Evolutionary conservation across 1,140 invertebrate genomes (phyloP).

Genomic region (Lasioglossum baleicum): DNA sequence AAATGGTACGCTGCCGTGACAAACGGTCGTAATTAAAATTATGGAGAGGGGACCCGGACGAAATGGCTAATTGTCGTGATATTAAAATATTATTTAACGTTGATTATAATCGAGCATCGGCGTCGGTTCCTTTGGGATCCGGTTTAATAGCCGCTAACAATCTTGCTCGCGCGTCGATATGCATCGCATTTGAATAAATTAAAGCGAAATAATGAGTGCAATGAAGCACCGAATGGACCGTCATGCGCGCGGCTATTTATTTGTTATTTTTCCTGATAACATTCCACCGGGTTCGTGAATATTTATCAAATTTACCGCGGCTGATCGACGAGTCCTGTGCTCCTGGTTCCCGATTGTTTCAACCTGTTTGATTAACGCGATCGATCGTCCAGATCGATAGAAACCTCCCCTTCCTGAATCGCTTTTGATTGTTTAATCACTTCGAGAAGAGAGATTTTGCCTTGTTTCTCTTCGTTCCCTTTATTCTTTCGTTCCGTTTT

Average conservation of each 20-base stretch:
- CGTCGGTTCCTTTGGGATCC: conserved; percentile 13
- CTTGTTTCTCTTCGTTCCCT: too few relatives aligned
- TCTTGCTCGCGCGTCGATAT: conserved; percentile 7
- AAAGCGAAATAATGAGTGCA: conserved; percentile 12
- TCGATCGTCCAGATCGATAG: too few relatives aligned
- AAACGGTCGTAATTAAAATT: conserved; percentile 10
- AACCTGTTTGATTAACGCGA: too few relatives aligned
- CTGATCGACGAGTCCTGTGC: too few relatives aligned
- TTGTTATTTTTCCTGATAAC: conserved; percentile 30
- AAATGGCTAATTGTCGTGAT: not conserved
- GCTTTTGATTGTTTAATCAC: too few relatives aligned
- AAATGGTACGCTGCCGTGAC: too few relatives aligned
- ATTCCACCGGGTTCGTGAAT: too few relatives aligned
- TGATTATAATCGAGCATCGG: conserved; percentile 12
- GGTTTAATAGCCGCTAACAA: conserved; percentile 15
- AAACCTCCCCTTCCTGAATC: too few relatives aligned
- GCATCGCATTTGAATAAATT: conserved; percentile 9
- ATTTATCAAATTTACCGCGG: too few relatives aligned
- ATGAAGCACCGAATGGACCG: not conserved
- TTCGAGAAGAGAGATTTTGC: too few relatives aligned
- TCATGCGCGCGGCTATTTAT: not conserved
- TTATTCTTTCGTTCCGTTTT: too few relatives aligned
- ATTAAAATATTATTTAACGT: conserved; percentile 20
- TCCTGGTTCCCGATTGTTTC: too few relatives aligned
- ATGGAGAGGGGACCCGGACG: not conserved